Evolutionary conservation across 2,797 vertebrate species (phyloP), one percentile per base, ranked within the genome.

Genomic region (Eupleurogrammus muticus): DNA sequence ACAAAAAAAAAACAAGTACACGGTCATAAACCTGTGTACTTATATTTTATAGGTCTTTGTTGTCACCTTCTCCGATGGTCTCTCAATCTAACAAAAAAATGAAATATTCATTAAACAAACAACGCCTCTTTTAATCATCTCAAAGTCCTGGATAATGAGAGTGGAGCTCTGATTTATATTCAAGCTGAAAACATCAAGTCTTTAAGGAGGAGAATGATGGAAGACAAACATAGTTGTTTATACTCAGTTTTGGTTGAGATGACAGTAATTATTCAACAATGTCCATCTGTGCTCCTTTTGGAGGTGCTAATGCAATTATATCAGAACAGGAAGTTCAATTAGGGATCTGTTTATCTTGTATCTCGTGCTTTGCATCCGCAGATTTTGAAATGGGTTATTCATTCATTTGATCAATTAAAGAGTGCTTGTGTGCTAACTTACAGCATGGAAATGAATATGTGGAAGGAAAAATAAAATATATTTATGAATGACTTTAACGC

Each of bases 71-170:
- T 53, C 6, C 70, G 36, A 59, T 55, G 56, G 35, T 12, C 35
- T 44, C 40, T 48, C n/a, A 44, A 74, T 79, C 77, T 58, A 66
- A 44, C 38, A 55, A 34, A 66, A 70, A 79, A 70, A 66, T 71
- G 0, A 70, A 80, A 79, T 73, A 73, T 80, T 77, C 60, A 84
- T 79, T 79, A 66, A 58, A 71, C 60, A 79, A 78, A 82, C 62
- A 84, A 10, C 0, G 55, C 32, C 58, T 78, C 63, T 53, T 49
- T 76, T 56, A 58, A 51, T 66, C 6, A 0, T 75, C 60, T 75
- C 34, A 76, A 61, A 79, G 74, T 24, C 42, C 32, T 34, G 14
- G 42, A 66, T 71, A 79, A 73, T 52, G 38, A 74, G 54, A 62
- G 36, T 57, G 58, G 32, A 42, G 46, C 9, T 11, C 20, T 59